Conservation (phyloP, 2,113 vertebrate species). For the Nibea coibor region DNA sequence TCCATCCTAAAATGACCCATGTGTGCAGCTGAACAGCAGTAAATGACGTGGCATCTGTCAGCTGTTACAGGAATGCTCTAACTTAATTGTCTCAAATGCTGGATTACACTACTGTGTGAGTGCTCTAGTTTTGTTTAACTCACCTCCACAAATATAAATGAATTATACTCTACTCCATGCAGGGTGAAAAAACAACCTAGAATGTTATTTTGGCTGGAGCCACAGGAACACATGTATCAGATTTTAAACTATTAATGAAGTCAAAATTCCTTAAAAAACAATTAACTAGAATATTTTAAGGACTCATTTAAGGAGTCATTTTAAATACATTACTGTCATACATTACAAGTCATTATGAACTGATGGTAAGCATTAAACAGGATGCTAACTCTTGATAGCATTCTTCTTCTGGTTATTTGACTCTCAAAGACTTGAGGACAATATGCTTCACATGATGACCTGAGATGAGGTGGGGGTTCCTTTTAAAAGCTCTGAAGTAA, state of each 20-base stretch:
- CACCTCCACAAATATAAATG: not conserved
- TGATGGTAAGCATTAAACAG: not conserved
- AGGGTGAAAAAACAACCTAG: not conserved
- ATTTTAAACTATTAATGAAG: not conserved
- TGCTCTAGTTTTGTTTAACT: not conserved
- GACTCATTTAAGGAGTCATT: not conserved
- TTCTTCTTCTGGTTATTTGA: not conserved
- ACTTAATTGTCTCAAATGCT: constrained; percentile 23
- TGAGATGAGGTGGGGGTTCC: not conserved
- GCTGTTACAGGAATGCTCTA: constrained; percentile 19
- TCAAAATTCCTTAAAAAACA: not conserved
- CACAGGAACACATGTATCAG: not conserved
- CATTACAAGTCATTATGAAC: not conserved
- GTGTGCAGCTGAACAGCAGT: constrained; percentile 27
- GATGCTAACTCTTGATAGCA: not conserved
- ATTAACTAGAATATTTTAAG: not conserved
- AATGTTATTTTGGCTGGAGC: not conserved
- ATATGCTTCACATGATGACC: not conserved
- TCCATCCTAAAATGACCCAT: constrained; percentile 33
- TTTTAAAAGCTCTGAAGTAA: not conserved
- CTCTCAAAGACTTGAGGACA: too few relatives aligned
- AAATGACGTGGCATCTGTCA: constrained; percentile 46
- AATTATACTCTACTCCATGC: not conserved
- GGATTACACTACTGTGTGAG: constrained; percentile 17
- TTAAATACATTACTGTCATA: not conserved